A percentile compares a stretch with the other conserved stretches of the same genome.
These are phyloP conservation scores for Atopsyche davidsoni DNA, from an alignment of 1,140 invertebrate genomes.

Conservation along the genomic window DNA sequence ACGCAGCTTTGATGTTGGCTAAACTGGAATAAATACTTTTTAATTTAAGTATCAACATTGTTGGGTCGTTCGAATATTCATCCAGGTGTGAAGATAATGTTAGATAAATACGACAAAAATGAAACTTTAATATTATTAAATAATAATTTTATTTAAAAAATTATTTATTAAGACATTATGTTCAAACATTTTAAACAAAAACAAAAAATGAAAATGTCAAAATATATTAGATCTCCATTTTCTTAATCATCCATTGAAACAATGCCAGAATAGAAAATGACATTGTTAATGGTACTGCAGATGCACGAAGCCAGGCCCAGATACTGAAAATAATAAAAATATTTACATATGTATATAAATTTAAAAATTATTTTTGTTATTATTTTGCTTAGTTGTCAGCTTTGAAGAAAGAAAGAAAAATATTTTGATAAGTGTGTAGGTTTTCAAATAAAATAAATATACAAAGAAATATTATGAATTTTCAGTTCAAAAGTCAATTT, in stretches of 20 bases:
- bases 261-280: conserved; percentile 66
- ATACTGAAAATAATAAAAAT: conserved; percentile 52
- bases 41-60: neutral
- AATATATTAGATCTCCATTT: conserved; percentile 48
- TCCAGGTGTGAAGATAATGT: too few relatives aligned
- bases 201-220: too few relatives aligned
- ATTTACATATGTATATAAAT: neutral
- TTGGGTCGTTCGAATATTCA: too few relatives aligned
- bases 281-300: conserved; percentile 64
- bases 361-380: conserved; percentile 7
- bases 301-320: conserved; percentile 66
- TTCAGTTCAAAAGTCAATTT: neutral
- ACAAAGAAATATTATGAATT: too few relatives aligned
- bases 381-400: too few relatives aligned
- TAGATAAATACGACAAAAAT: too few relatives aligned
- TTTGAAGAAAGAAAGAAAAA: too few relatives aligned
- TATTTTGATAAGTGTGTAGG: too few relatives aligned
- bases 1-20: neutral
- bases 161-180: too few relatives aligned
- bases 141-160: too few relatives aligned
- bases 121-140: too few relatives aligned
- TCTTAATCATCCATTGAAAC: conserved; percentile 71
- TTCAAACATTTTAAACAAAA: too few relatives aligned
- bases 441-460: neutral
- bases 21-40: neutral